Base-by-base conservation (phyloP, 2,888 invertebrate genomes). In the Schizaphis graminum region DNA sequence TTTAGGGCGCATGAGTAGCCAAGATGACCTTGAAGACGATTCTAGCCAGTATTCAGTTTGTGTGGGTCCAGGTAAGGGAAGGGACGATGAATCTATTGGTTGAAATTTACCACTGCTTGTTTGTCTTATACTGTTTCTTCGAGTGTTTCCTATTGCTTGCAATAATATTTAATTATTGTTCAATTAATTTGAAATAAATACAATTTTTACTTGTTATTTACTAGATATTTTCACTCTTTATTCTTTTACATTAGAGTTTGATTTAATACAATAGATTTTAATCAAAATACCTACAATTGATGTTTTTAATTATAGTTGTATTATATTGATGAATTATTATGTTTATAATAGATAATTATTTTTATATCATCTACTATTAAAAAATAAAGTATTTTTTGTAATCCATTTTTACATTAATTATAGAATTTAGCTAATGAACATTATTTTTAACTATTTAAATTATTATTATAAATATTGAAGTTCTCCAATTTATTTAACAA, bases 21-120 rank as follows among this genome's bases (percentile, higher is more conserved):
- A 98, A 95, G 98, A 98, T 96, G 98, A 98, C 96, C 96, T 98
- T 95, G 98, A 98, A 95, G 97, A 97, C 95, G 98, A 98, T 95
- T 97, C 97, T 94, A 98, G 98, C 21, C 96, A 97, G 94, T 97
- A 97, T 96, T 97, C 97, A 94, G 90, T 94, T 86, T 94, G 94
- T 35, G 94, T 94, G 41, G 94, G 94, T 86, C 90, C 96, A 97
- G 97, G 97, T 97, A 98, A 97, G 97, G 94, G 92, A 93, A 89
- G 87, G 47, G 94, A 94, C 57, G 88, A 94, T 86, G 87, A 92
- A 91, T 94, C 92, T 90, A 94, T 94, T 41, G 89, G 87, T 94
- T 94, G 91, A 87, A 91, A 92, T 94, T 88, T 94, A 67, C 89
- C 89, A 53, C 90, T 87, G 91, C 85, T 92, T 92, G 84, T 92